These are phyloP conservation scores for Aphelinus atriplicis DNA, from an alignment of 1,140 invertebrate species.

Conservation along the genomic window DNA sequence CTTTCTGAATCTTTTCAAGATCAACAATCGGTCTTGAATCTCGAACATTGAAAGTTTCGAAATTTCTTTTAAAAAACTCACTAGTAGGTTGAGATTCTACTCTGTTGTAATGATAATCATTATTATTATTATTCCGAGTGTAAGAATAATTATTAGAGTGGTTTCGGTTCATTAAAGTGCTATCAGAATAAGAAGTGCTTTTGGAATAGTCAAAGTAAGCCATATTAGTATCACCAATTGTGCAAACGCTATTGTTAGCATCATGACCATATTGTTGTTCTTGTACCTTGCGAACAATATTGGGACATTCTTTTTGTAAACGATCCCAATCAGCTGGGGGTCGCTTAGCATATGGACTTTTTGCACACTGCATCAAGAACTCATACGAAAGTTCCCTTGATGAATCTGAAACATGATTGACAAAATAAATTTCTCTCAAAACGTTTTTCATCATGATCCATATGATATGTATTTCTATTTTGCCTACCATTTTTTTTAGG, in stretches of 20 bases:
- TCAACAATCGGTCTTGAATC: background rate
- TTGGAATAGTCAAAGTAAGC: background rate
- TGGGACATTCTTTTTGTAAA: slow-evolving; percentile 67
- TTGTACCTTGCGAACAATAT: slow-evolving; percentile 67
- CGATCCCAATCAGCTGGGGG: slow-evolving; percentile 67
- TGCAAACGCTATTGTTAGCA: slow-evolving; percentile 45
- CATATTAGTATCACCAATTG: slow-evolving; percentile 25
- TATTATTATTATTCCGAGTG: too few species aligned
- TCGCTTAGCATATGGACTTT: slow-evolving; percentile 66
- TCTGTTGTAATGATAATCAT: too few species aligned
- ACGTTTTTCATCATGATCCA: background rate
- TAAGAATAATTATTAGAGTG: background rate
- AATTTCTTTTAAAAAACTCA: too few species aligned
- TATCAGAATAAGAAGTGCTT: background rate
- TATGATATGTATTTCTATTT: background rate
- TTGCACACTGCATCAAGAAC: slow-evolving; percentile 67
- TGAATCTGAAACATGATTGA: slow-evolving; percentile 48
- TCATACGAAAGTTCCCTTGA: slow-evolving; percentile 65
- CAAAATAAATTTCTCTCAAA: background rate
- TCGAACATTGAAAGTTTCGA: too few species aligned
- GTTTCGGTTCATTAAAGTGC: too few species aligned
- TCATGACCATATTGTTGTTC: slow-evolving; percentile 47
- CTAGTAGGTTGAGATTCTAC: too few species aligned
- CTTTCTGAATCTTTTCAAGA: background rate
- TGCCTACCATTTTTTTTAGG: slow-evolving; percentile 49